phyloP scores from a whole-genome alignment of 2,888 invertebrate genomes.

The Perithous albicinctus region DNA sequence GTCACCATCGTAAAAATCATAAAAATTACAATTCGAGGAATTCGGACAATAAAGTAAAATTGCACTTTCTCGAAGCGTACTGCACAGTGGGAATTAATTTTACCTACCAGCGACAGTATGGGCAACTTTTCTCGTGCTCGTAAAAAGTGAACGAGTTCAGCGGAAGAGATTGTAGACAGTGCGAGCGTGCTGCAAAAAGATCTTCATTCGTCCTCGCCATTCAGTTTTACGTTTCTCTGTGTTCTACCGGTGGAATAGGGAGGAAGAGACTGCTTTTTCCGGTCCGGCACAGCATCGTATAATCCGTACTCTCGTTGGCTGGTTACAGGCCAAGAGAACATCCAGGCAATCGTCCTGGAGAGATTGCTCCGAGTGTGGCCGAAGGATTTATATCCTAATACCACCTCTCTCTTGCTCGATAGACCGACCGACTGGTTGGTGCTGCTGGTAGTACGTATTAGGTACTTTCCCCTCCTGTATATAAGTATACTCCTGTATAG shows the following conservation, averaged over 20 bases:
- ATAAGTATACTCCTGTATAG: neutral
- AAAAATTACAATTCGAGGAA: neutral
- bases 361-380: conserved; percentile 52
- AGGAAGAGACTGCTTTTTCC: conserved; percentile 21
- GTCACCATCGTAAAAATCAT: too few species aligned
- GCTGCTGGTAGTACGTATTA: neutral
- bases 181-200: conserved; percentile 8
- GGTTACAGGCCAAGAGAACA: conserved; percentile 2
- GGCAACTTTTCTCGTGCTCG: conserved; percentile 24
- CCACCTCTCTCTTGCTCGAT: conserved; percentile 19
- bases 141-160: conserved; percentile 40
- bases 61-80: neutral
- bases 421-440: neutral
- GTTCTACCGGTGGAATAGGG: neutral
- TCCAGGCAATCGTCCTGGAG: conserved; percentile 44
- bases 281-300: neutral
- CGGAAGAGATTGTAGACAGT: conserved; percentile 31
- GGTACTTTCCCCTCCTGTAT: neutral
- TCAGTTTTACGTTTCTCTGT: conserved; percentile 49
- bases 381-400: conserved; percentile 59
- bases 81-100: conserved; percentile 44
- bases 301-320: neutral
- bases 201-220: conserved; percentile 35
- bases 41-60: conserved; percentile 6
- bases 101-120: neutral